phyloP scores from a whole-genome alignment of 2,113 vertebrate species.

The Callaeas wilsoni region DNA sequence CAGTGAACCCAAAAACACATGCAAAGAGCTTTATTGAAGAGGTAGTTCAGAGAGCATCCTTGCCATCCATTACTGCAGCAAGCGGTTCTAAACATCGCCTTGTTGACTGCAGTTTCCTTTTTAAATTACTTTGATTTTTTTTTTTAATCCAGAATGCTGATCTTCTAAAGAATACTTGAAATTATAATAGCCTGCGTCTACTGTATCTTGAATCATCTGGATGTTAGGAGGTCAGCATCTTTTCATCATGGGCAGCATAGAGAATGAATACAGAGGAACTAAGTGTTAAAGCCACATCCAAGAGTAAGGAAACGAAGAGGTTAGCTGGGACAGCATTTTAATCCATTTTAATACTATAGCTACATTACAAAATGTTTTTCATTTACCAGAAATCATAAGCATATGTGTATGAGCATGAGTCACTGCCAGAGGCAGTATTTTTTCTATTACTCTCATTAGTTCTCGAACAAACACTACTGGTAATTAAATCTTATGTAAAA shows the following conservation, averaged over 20 bases:
- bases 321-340: not conserved
- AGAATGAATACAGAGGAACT: not conserved
- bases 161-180: not conserved
- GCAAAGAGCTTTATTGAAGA: not conserved
- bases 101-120: rapidly evolving
- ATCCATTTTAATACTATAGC: not conserved
- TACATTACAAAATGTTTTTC: not conserved
- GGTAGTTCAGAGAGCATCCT: not conserved
- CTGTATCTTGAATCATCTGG: not conserved
- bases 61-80: not conserved
- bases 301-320: not conserved
- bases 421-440: not conserved
- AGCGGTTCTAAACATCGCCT: not conserved
- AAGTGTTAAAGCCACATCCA: not conserved
- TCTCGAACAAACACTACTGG: not conserved
- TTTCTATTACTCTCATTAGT: not conserved
- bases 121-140: not conserved
- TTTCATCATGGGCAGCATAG: not conserved
- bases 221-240: not conserved
- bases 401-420: not conserved
- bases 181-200: not conserved
- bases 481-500: not conserved
- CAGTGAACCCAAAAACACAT: not conserved
- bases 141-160: not conserved
- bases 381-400: not conserved